phyloP scores from a whole-genome alignment of 92 coral and sea anemone genomes.

The Metridium senile region DNA sequence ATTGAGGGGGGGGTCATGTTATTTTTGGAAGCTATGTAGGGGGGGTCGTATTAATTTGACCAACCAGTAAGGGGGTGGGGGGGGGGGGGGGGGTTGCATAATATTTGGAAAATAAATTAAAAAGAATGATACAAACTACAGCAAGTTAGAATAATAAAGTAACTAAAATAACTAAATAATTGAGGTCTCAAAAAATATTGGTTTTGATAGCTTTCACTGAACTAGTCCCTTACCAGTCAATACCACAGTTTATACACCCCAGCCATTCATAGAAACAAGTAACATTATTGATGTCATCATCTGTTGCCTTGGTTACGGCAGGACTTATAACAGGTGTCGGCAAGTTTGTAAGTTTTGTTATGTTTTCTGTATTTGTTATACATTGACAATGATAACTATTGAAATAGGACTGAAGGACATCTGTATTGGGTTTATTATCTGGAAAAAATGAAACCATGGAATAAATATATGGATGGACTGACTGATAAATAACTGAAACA shows the following conservation, averaged over 20 bases:
- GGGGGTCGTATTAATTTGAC: too few relatives aligned
- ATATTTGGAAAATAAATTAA: too few relatives aligned
- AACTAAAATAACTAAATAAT: too few relatives aligned
- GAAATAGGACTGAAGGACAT: slow-evolving; percentile 60
- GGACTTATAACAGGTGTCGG: slow-evolving; percentile 57
- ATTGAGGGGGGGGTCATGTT: too few relatives aligned
- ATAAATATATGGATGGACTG: not conserved
- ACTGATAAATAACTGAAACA: not conserved
- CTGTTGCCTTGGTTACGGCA: slow-evolving; percentile 31
- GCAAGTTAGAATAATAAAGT: too few relatives aligned
- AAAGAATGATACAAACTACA: too few relatives aligned
- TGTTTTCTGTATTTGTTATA: slow-evolving; percentile 32
- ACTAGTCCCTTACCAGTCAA: slow-evolving; percentile 78
- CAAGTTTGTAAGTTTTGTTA: slow-evolving; percentile 3
- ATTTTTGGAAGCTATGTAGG: too few relatives aligned
- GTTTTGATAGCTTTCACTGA: too few relatives aligned
- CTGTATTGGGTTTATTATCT: slow-evolving; percentile 40
- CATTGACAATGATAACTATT: slow-evolving; percentile 39
- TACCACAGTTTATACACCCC: slow-evolving; percentile 82
- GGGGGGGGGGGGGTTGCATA: too few relatives aligned
- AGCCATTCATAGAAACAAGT: slow-evolving; percentile 92
- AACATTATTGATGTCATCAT: slow-evolving; percentile 42
- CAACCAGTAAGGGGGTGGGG: too few relatives aligned
- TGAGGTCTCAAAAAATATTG: not conserved
- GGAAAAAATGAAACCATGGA: not conserved